phyloP scores from a whole-genome alignment of 2,797 vertebrate species.

The Micropoecilia bifurca region DNA sequence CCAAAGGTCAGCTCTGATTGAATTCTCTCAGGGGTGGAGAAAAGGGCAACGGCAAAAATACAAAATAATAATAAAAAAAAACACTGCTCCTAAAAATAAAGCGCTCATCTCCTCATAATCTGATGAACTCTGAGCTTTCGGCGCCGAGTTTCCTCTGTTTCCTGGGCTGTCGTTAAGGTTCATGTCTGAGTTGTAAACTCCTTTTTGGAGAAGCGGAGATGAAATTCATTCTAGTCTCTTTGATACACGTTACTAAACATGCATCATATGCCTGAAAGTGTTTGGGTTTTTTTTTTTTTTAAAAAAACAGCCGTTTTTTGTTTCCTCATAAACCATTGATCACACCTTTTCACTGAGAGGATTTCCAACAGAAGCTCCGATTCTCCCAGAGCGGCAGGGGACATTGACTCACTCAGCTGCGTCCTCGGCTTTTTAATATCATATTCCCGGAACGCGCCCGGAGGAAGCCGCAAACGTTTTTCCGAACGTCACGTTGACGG shows the following conservation, averaged over 20 bases:
- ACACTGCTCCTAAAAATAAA: neutral
- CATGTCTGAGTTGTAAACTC: conserved; percentile 17
- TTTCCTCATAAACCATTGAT: conserved; percentile 12
- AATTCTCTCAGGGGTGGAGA: conserved; percentile 52
- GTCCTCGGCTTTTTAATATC: conserved; percentile 1
- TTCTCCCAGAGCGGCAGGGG: conserved; percentile 5
- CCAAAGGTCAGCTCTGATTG: conserved; percentile 72
- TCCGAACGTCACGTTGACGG: conserved; percentile 28
- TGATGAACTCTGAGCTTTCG: neutral
- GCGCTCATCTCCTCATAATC: conserved; percentile 21
- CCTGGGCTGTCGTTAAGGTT: conserved; percentile 35
- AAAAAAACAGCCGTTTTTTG: conserved; percentile 14
- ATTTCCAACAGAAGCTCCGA: neutral
- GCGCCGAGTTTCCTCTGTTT: neutral
- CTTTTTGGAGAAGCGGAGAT: conserved; percentile 30
- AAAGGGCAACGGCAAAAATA: conserved; percentile 55
- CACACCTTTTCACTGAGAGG: conserved; percentile 10
- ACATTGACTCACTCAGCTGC: conserved; percentile 16
- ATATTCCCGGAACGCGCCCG: conserved; percentile 13
- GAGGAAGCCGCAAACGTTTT: conserved; percentile 34
- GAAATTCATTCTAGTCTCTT: conserved; percentile 37
- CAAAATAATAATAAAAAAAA: conserved; percentile 10
- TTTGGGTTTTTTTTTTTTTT: no score
- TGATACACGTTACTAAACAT: conserved; percentile 44
- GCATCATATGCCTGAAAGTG: conserved; percentile 57